Conservation (phyloP, 1,140 invertebrate genomes). For the Drosophila leontia region DNA sequence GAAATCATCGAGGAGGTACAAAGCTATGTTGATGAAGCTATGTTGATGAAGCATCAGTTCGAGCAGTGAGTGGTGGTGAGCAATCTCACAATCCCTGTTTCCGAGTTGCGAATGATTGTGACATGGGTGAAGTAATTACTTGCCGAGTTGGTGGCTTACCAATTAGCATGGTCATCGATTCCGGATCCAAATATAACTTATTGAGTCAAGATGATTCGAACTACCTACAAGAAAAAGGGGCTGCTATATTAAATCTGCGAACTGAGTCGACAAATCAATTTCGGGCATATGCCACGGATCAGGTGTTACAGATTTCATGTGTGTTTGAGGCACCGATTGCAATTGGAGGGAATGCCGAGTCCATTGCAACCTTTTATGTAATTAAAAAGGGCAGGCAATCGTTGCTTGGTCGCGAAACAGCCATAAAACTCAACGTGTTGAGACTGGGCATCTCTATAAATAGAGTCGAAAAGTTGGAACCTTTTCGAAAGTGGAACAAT, state of each 20-base stretch:
- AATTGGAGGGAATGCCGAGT: slow-evolving; percentile 1
- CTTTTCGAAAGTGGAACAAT: too few species aligned
- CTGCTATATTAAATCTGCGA: slow-evolving; percentile 5
- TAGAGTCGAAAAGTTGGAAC: too few species aligned
- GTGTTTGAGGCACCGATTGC: slow-evolving; percentile 15
- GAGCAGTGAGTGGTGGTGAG: slow-evolving; percentile 2
- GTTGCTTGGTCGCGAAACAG: too few species aligned
- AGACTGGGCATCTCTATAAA: too few species aligned
- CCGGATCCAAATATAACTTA: slow-evolving; percentile 17
- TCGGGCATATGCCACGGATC: slow-evolving; percentile 11
- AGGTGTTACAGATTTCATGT: slow-evolving; percentile 11
- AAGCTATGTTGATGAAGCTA: not conserved
- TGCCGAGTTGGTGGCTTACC: slow-evolving; percentile 17
- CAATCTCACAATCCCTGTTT: slow-evolving; percentile 10
- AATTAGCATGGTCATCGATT: slow-evolving; percentile 17
- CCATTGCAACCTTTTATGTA: too few species aligned
- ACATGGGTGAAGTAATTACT: slow-evolving; percentile 19
- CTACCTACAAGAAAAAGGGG: slow-evolving; percentile 6
- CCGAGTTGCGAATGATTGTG: slow-evolving; percentile 8
- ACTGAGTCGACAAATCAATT: slow-evolving; percentile 8
- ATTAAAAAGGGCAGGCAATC: too few species aligned
- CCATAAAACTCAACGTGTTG: too few species aligned
- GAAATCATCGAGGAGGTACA: slow-evolving; percentile 3
- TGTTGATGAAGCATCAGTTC: slow-evolving; percentile 6
- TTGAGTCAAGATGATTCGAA: slow-evolving; percentile 6